These are phyloP conservation scores for Tortrix viridana DNA, from an alignment of 2,888 invertebrate genomes.

Conservation along the genomic window DNA sequence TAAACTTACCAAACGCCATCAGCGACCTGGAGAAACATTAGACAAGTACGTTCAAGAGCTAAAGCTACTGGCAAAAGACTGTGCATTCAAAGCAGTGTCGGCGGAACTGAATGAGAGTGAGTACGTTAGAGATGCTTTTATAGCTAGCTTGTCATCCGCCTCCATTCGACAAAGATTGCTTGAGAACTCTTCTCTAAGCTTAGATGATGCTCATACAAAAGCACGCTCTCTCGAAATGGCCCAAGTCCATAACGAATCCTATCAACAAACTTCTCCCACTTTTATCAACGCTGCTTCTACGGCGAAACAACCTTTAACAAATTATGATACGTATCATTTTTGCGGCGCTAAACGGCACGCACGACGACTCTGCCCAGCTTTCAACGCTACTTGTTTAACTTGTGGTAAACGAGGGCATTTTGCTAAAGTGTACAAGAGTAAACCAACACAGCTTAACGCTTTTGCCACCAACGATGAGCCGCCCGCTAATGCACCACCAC, in stretches of 20 bases:
- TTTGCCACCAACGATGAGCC: not conserved
- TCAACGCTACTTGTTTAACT: not conserved
- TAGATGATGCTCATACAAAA: not conserved
- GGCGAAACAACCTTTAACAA: not conserved
- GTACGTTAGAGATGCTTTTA: slow-evolving; percentile 1
- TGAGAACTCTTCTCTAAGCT: too few species aligned
- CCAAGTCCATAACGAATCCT: not conserved
- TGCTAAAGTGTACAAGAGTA: not conserved
- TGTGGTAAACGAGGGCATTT: not conserved
- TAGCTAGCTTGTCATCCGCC: not conserved
- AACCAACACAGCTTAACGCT: too few species aligned
- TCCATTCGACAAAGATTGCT: not conserved
- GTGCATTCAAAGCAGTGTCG: slow-evolving; percentile 6
- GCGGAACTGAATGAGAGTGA: not conserved
- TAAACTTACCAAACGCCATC: too few species aligned
- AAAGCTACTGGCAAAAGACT: slow-evolving; percentile 8
- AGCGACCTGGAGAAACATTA: too few species aligned
- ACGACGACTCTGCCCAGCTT: slow-evolving; percentile 2
- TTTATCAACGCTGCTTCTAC: not conserved
- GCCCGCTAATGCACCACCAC: too few species aligned
- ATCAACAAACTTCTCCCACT: not conserved
- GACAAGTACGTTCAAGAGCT: slow-evolving; percentile 6
- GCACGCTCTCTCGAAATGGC: slow-evolving; percentile 5
- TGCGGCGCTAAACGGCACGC: not conserved
- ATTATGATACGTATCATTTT: not conserved